Evolutionary conservation across 2,888 invertebrate genomes (phyloP).

Genomic region (Acronicta aceris): DNA sequence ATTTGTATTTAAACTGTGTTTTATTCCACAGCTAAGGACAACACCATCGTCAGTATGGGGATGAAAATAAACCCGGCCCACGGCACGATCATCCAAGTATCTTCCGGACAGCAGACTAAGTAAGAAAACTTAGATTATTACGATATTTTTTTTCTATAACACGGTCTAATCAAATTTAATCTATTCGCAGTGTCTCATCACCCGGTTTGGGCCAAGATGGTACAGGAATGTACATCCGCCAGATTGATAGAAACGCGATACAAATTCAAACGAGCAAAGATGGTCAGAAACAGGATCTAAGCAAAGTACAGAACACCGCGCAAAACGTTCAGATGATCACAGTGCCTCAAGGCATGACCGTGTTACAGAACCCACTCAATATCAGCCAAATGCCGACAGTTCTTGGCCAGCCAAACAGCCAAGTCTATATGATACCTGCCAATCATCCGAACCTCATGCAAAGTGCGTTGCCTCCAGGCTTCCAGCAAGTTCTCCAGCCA

Average conservation of each 20-base stretch:
- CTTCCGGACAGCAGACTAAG: constrained; percentile 86
- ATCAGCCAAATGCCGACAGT: constrained; percentile 81
- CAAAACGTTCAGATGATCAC: constrained; percentile 87
- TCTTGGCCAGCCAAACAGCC: constrained; percentile 81
- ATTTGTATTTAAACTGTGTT: constrained; percentile 5
- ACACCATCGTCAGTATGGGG: constrained; percentile 83
- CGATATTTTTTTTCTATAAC: too few relatives aligned
- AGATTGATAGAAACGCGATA: constrained; percentile 82
- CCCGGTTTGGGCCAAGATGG: constrained; percentile 77
- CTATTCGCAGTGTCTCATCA: constrained; percentile 73
- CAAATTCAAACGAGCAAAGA: constrained; percentile 83
- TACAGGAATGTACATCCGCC: constrained; percentile 83
- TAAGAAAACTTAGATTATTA: constrained; percentile 54
- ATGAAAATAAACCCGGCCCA: constrained; percentile 86
- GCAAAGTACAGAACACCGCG: constrained; percentile 77
- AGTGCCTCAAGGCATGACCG: constrained; percentile 84
- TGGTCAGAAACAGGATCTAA: constrained; percentile 78
- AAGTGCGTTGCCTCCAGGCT: constrained; percentile 72
- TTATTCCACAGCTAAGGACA: constrained; percentile 80
- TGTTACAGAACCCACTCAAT: constrained; percentile 82
- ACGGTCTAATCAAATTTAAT: background rate
- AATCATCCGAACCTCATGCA: constrained; percentile 81
- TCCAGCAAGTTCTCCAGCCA: constrained; percentile 80
- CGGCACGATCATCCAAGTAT: constrained; percentile 85
- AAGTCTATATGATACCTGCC: constrained; percentile 85